phyloP scores from a whole-genome alignment of 2,113 vertebrate species.

The Glareola pratincola region DNA sequence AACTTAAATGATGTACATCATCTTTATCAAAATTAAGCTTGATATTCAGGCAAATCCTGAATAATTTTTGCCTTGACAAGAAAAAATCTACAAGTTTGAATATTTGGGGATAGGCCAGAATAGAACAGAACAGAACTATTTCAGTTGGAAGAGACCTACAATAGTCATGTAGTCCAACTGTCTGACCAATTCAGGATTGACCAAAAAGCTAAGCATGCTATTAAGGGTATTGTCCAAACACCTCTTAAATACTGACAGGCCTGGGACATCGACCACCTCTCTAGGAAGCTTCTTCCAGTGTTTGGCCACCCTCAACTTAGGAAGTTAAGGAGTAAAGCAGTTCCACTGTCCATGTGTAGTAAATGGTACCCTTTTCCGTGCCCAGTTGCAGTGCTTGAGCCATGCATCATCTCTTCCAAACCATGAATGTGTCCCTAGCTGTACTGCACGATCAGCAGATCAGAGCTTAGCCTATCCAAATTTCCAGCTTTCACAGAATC shows the following conservation, averaged over 20 bases:
- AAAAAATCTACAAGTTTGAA: not conserved
- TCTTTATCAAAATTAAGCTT: not conserved
- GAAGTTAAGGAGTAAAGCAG: not conserved
- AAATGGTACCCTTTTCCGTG: not conserved
- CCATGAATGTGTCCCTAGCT: not conserved
- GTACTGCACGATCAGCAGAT: not conserved
- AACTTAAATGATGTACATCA: not conserved
- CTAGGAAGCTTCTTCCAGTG: not conserved
- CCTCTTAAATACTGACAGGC: not conserved
- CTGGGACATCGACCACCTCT: not conserved
- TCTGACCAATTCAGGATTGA: not conserved
- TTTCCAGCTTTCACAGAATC: not conserved
- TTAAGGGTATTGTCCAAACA: not conserved
- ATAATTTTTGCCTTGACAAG: not conserved
- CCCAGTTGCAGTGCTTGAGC: not conserved
- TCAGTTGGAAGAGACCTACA: not conserved
- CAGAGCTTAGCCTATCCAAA: not conserved
- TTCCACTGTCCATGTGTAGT: not conserved
- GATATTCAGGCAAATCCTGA: not conserved
- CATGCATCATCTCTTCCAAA: not conserved
- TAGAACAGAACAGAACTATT: not conserved
- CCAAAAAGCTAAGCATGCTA: not conserved
- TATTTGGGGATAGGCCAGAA: not conserved
- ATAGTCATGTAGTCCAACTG: not conserved
- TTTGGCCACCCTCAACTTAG: not conserved